phyloP scores from a whole-genome alignment of 37 sponge, comb jelly and placozoan genomes.

The Spongilla lacustris region DNA sequence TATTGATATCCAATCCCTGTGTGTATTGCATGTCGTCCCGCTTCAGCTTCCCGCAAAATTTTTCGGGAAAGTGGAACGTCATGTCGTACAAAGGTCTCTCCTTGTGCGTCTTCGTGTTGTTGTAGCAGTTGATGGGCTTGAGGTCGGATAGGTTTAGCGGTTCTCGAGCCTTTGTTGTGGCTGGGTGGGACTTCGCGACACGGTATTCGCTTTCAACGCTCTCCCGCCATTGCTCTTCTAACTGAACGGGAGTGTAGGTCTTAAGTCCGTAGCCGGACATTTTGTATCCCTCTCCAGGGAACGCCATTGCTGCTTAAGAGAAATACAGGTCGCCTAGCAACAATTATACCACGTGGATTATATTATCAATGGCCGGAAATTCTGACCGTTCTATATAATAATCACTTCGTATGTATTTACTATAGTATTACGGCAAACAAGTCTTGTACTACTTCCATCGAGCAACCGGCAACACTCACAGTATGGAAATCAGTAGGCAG shows the following conservation, averaged over 20 bases:
- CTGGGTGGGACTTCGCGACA: slow-evolving; percentile 18
- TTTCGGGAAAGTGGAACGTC: slow-evolving; percentile 84
- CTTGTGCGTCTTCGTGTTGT: slow-evolving; percentile 39
- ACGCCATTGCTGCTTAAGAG: slow-evolving; percentile 54
- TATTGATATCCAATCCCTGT: slow-evolving; percentile 74
- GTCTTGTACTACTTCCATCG: too few species aligned
- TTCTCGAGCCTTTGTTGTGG: neutral
- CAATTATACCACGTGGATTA: neutral
- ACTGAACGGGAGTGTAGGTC: slow-evolving; percentile 82
- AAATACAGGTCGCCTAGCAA: neutral
- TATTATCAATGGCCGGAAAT: neutral
- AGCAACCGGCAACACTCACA: too few species aligned
- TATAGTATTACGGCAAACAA: too few species aligned
- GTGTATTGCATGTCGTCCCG: slow-evolving; percentile 92
- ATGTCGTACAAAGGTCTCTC: slow-evolving; percentile 41
- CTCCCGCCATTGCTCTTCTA: slow-evolving; percentile 89
- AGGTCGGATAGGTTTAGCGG: neutral
- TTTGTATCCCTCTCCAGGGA: slow-evolving; percentile 90
- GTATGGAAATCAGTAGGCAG: neutral
- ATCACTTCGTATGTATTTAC: too few species aligned
- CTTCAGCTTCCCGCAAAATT: slow-evolving; percentile 84
- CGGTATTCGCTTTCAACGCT: slow-evolving; percentile 57
- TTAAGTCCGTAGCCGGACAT: slow-evolving; percentile 95
- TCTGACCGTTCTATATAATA: neutral
- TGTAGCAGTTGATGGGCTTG: slow-evolving; percentile 46